Evolutionary conservation across 2,797 vertebrate species (phyloP).

Genomic region (Oreochromis mossambicus): DNA sequence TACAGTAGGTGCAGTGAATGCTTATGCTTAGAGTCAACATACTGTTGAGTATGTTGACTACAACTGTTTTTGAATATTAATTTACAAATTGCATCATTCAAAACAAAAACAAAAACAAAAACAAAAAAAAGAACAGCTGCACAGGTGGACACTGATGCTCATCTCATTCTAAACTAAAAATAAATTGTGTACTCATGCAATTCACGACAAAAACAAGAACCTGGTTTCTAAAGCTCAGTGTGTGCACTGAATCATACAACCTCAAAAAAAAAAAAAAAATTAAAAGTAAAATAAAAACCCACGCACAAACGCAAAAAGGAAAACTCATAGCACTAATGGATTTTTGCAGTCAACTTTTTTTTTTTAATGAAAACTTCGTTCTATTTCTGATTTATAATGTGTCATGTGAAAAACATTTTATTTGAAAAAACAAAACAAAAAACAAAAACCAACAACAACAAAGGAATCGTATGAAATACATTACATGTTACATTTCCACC

Average conservation of each 20-base stretch:
- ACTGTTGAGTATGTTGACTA: background rate
- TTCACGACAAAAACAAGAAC: slow-evolving; percentile 35
- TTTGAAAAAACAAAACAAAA: too few relatives aligned
- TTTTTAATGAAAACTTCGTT: background rate
- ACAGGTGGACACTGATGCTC: background rate
- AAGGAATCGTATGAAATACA: background rate
- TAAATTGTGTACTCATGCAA: background rate
- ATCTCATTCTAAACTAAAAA: background rate
- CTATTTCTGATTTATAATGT: rapidly evolving
- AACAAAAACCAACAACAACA: background rate
- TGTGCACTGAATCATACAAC: background rate
- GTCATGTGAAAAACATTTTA: background rate
- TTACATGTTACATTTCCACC: background rate
- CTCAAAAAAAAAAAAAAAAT: background rate
- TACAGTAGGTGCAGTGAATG: background rate
- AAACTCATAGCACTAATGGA: background rate
- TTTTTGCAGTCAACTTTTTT: background rate
- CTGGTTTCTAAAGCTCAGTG: slow-evolving; percentile 53
- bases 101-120: rapidly evolving
- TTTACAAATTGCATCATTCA: background rate
- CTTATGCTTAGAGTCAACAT: background rate
- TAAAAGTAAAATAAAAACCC: background rate
- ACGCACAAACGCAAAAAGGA: background rate
- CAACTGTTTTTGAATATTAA: background rate
- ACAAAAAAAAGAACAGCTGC: rapidly evolving